Conservation (phyloP, 2,113 vertebrate genomes). For the Triplophysa dalaica region DNA sequence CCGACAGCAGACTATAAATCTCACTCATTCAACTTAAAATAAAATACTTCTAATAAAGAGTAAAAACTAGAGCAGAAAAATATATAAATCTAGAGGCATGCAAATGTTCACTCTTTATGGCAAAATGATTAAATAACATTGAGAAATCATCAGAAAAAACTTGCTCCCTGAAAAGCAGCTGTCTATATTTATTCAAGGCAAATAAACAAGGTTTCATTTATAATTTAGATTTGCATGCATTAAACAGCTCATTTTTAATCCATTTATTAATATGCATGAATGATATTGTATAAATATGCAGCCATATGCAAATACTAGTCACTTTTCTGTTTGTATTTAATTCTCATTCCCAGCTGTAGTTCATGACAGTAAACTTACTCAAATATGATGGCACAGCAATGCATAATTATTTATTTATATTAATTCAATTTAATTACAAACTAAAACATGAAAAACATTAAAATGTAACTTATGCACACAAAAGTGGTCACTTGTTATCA, state of each 20-base stretch:
- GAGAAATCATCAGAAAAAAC: constrained; percentile 45
- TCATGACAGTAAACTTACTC: constrained; percentile 73
- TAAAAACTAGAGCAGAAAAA: background rate
- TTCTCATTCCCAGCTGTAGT: constrained; percentile 76
- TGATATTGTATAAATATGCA: constrained; percentile 81
- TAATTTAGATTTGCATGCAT: constrained; percentile 85
- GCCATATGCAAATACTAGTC: constrained; percentile 77
- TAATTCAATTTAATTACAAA: constrained; percentile 67
- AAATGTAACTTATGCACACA: constrained; percentile 10
- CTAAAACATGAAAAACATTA: constrained; percentile 64
- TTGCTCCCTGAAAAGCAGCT: constrained; percentile 69
- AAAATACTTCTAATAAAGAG: background rate
- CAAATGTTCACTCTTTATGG: background rate
- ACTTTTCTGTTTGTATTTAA: constrained; percentile 78
- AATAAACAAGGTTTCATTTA: constrained; percentile 83
- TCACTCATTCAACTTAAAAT: background rate
- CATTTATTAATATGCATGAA: constrained; percentile 81
- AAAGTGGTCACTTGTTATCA: background rate
- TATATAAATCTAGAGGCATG: background rate
- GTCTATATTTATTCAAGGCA: constrained; percentile 81
- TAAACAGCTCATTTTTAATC: constrained; percentile 77
- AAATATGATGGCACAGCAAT: constrained; percentile 72
- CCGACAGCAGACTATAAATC: background rate
- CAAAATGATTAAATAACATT: background rate
- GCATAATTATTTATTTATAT: constrained; percentile 75